Evolutionary conservation across 2,888 invertebrate species (phyloP).

Genomic region (Hyles lineata): DNA sequence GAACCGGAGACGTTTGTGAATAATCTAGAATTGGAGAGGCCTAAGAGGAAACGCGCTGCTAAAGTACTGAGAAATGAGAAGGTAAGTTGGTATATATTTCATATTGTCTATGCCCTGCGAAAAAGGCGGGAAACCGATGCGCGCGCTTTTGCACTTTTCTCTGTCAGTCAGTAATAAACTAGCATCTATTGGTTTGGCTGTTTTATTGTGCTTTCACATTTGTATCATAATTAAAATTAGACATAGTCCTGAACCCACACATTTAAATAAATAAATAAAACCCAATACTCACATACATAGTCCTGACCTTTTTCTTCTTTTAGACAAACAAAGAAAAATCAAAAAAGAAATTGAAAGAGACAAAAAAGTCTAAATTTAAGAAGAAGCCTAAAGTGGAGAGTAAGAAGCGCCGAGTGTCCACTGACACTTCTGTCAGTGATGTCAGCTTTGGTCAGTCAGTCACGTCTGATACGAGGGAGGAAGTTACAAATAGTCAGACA

Average conservation of each 20-base stretch:
- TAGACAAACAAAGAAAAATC: not conserved
- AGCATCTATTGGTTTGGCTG: too few relatives aligned
- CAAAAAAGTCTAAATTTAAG: constrained; percentile 3
- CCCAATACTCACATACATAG: too few relatives aligned
- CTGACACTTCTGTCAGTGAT: not conserved
- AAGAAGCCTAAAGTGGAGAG: not conserved
- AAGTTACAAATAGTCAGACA: not conserved
- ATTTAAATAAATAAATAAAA: constrained; percentile 8
- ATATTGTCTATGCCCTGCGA: too few relatives aligned
- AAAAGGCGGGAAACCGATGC: too few relatives aligned
- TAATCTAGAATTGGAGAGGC: constrained; percentile 44
- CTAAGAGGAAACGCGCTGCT: constrained; percentile 28
- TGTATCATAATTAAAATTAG: too few relatives aligned
- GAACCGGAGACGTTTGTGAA: constrained; percentile 67
- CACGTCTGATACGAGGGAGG: not conserved
- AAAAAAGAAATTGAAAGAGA: constrained; percentile 8
- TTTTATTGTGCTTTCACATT: too few relatives aligned
- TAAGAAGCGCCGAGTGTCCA: not conserved
- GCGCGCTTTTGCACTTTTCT: too few relatives aligned
- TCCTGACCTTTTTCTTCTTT: too few relatives aligned
- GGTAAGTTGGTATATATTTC: too few relatives aligned
- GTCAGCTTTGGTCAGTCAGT: not conserved
- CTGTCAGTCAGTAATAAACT: too few relatives aligned
- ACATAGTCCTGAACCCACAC: too few relatives aligned
- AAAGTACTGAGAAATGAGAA: constrained; percentile 4